Evolutionary conservation across 2,888 invertebrate species (phyloP).

Genomic region (Calameuta idolon): DNA sequence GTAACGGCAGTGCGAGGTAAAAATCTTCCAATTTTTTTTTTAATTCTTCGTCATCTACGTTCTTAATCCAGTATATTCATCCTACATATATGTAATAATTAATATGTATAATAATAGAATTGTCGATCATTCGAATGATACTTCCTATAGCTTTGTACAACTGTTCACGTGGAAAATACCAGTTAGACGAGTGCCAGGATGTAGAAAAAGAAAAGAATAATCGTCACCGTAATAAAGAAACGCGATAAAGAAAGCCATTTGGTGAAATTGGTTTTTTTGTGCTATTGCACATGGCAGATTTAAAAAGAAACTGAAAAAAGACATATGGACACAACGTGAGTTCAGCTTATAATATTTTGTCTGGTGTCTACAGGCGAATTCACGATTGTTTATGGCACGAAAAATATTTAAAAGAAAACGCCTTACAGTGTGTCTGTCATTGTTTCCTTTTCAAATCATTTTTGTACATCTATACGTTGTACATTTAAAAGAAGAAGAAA

Average conservation of each 20-base stretch:
- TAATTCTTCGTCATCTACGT: not conserved
- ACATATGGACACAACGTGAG: not conserved
- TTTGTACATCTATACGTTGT: not conserved
- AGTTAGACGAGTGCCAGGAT: not conserved
- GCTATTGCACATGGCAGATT: not conserved
- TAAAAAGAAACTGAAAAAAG: not conserved
- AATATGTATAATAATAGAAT: not conserved
- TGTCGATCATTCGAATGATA: not conserved
- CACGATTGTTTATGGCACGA: not conserved
- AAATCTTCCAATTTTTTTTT: constrained; percentile 21
- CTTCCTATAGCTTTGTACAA: not conserved
- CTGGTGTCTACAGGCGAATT: not conserved
- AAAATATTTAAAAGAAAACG: not conserved
- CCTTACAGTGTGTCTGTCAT: not conserved
- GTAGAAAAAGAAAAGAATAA: not conserved
- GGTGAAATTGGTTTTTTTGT: not conserved
- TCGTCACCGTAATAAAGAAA: not conserved
- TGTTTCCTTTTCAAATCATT: not conserved
- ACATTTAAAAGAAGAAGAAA: not conserved
- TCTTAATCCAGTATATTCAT: not conserved
- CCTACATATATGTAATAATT: not conserved
- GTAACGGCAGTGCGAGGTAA: constrained; percentile 51
- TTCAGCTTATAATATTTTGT: not conserved
- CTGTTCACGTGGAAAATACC: not conserved
- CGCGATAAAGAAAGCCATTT: not conserved